Evolutionary conservation across 2,888 invertebrate species (phyloP).

Genomic region (Ommatoiulus sabulosus): DNA sequence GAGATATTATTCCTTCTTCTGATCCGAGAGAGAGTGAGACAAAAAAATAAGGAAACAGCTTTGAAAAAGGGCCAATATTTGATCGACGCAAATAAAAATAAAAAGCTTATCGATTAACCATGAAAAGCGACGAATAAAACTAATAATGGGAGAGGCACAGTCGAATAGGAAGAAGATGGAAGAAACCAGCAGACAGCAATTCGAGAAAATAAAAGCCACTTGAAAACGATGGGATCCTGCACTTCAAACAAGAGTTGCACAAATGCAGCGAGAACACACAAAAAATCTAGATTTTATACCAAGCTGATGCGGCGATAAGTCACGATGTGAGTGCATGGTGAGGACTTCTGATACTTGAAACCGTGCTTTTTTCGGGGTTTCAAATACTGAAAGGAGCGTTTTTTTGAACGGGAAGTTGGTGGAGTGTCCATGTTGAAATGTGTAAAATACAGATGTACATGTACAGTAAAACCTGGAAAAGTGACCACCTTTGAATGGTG

Average conservation of each 20-base stretch:
- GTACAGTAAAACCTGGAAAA: too few species aligned
- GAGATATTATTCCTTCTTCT: neutral
- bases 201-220: constrained; percentile 16
- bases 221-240: neutral
- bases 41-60: neutral
- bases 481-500: too few species aligned
- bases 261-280: neutral
- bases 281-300: neutral
- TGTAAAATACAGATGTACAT: too few species aligned
- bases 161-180: neutral
- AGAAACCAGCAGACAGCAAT: neutral
- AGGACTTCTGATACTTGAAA: too few species aligned
- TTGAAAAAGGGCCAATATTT: constrained; percentile 21
- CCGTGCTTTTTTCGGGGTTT: too few species aligned
- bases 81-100: constrained; percentile 17
- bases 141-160: neutral
- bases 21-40: neutral
- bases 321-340: too few species aligned
- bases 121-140: constrained; percentile 9
- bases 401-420: too few species aligned
- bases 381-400: too few species aligned
- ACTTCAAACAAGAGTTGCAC: neutral
- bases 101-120: constrained; percentile 34
- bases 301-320: too few species aligned
- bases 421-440: too few species aligned